These are phyloP conservation scores for Struthio camelus DNA, from an alignment of 2,113 vertebrate genomes.

Conservation along the genomic window DNA sequence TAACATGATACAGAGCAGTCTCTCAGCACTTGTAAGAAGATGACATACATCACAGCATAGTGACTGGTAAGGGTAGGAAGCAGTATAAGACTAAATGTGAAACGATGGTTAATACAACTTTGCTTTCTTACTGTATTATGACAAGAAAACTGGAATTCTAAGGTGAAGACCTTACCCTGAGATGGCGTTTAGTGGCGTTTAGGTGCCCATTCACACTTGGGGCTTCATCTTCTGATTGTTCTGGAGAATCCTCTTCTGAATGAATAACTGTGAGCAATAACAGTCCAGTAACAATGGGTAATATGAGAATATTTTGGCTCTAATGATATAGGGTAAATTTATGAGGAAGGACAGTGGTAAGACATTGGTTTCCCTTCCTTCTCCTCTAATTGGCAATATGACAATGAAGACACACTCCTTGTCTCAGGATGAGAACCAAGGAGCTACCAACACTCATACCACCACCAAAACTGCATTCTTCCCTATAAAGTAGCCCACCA, in stretches of 20 bases:
- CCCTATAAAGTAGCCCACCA: not conserved
- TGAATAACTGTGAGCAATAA: not conserved
- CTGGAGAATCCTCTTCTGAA: not conserved
- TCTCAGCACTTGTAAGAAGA: not conserved
- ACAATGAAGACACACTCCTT: not conserved
- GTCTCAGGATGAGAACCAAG: not conserved
- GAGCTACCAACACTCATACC: fast-evolving
- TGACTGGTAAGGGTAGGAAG: not conserved
- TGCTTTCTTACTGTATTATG: not conserved
- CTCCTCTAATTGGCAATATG: not conserved
- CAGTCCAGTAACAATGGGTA: not conserved
- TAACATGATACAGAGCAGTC: not conserved
- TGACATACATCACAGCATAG: not conserved
- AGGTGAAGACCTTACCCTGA: not conserved
- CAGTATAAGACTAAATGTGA: not conserved
- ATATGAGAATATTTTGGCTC: not conserved
- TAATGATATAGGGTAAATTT: not conserved
- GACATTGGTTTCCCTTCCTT: not conserved
- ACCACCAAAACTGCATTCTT: not conserved
- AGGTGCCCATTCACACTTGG: not conserved
- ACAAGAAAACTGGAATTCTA: not conserved
- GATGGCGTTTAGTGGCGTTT: not conserved
- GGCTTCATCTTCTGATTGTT: slow-evolving; percentile 22
- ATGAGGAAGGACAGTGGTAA: not conserved
- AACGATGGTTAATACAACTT: slow-evolving; percentile 1